phyloP scores from a whole-genome alignment of 1,140 invertebrate species.

The Lordiphosa stackelbergi region DNA sequence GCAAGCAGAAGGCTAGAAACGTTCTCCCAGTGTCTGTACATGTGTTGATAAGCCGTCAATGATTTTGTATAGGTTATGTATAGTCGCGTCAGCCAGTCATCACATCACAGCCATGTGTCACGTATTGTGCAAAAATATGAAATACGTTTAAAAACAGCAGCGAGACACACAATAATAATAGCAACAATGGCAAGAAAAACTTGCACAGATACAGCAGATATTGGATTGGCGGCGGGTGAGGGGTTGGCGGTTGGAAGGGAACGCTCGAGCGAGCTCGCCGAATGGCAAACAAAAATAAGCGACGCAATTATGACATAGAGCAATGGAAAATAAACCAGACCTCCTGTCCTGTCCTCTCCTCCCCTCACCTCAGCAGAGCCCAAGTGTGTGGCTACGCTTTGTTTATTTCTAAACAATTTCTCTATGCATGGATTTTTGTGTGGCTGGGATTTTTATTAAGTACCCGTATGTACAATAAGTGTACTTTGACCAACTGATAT shows the following conservation, averaged over 20 bases:
- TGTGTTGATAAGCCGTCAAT: slow-evolving; percentile 37
- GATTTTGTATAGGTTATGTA: slow-evolving; percentile 30
- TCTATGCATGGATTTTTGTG: slow-evolving; percentile 17
- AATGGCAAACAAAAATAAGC: slow-evolving; percentile 49
- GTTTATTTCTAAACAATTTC: slow-evolving; percentile 57
- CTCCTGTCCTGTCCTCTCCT: neutral
- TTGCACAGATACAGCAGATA: slow-evolving; percentile 38
- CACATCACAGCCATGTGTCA: slow-evolving; percentile 49
- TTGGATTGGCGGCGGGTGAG: slow-evolving; percentile 2
- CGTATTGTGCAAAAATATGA: slow-evolving; percentile 45
- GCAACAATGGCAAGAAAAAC: slow-evolving; percentile 28
- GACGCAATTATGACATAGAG: slow-evolving; percentile 56
- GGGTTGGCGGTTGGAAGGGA: neutral
- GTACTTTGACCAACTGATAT: too few relatives aligned
- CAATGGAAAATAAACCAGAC: slow-evolving; percentile 18
- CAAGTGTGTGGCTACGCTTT: slow-evolving; percentile 12
- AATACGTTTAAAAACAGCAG: slow-evolving; percentile 27
- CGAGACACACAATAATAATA: slow-evolving; percentile 47
- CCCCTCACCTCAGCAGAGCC: neutral
- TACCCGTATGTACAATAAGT: too few relatives aligned
- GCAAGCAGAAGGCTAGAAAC: neutral
- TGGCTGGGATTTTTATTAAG: slow-evolving; percentile 1
- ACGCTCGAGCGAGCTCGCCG: slow-evolving; percentile 14
- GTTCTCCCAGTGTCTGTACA: neutral
- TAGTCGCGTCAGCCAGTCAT: slow-evolving; percentile 19